phyloP scores from a whole-genome alignment of 2,888 invertebrate genomes.

The Scrobipalpa costella region DNA sequence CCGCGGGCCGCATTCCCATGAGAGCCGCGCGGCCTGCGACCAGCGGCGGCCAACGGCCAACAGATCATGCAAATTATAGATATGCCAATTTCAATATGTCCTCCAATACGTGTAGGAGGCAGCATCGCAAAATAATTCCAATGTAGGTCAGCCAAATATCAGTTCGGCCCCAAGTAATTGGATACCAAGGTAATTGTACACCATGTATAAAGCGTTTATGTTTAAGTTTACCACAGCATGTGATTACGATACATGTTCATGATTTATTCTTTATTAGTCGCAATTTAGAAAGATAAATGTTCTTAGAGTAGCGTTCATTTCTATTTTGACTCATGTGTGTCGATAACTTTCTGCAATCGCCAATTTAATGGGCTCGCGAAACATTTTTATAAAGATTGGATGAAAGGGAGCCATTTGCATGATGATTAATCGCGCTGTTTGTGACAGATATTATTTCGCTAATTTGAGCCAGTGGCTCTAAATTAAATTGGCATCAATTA shows the following conservation, averaged over 20 bases:
- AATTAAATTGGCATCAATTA: slow-evolving; percentile 28
- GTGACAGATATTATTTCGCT: slow-evolving; percentile 25
- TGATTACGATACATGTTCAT: slow-evolving; percentile 62
- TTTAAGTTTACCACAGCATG: slow-evolving; percentile 56
- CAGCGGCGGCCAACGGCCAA: not conserved
- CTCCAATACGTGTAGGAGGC: slow-evolving; percentile 58
- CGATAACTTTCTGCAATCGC: slow-evolving; percentile 27
- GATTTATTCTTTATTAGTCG: slow-evolving; percentile 68
- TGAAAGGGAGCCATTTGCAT: slow-evolving; percentile 23
- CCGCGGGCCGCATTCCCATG: slow-evolving; percentile 57
- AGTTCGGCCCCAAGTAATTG: slow-evolving; percentile 59
- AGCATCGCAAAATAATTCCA: slow-evolving; percentile 62
- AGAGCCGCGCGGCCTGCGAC: slow-evolving; percentile 36
- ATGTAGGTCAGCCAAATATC: slow-evolving; percentile 68
- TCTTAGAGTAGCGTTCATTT: slow-evolving; percentile 41
- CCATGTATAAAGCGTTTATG: slow-evolving; percentile 58
- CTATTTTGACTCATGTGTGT: slow-evolving; percentile 33
- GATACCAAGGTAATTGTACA: slow-evolving; percentile 65
- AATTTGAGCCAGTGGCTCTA: slow-evolving; percentile 16
- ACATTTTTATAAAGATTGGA: slow-evolving; percentile 19
- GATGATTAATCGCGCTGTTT: slow-evolving; percentile 22
- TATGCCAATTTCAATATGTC: slow-evolving; percentile 63
- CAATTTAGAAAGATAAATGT: slow-evolving; percentile 64
- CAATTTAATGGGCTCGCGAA: slow-evolving; percentile 17
- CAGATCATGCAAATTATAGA: slow-evolving; percentile 47